Percentiles rank a stretch among this genome's conserved stretches.
These are phyloP conservation scores for Tapera naevia DNA, from an alignment of 2,797 vertebrate genomes.

Conservation along the genomic window DNA sequence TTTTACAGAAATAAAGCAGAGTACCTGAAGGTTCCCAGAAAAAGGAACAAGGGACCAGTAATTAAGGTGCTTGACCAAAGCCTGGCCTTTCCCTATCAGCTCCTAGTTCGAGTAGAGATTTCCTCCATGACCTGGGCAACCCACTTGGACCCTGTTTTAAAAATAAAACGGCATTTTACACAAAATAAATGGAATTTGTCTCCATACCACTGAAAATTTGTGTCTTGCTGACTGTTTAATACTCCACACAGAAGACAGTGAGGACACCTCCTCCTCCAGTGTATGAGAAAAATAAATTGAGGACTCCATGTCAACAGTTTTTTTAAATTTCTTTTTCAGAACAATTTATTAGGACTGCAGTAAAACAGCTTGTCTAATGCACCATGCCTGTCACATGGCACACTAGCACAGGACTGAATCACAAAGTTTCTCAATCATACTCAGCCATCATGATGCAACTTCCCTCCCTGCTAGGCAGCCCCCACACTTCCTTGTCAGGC, in stretches of 20 bases:
- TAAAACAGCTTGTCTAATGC: not conserved
- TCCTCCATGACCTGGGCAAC: not conserved
- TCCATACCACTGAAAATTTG: not conserved
- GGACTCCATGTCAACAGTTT: not conserved
- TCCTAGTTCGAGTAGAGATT: not conserved
- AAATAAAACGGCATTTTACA: not conserved
- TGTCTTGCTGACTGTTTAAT: not conserved
- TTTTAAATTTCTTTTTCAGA: not conserved
- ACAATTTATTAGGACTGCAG: not conserved
- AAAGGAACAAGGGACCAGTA: not conserved
- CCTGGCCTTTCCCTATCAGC: not conserved
- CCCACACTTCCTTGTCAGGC: not conserved
- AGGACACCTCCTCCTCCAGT: not conserved
- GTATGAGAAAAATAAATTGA: not conserved
- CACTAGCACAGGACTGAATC: not conserved
- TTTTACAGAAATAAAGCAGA: not conserved
- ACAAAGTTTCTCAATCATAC: conserved; percentile 24
- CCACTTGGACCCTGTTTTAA: not conserved
- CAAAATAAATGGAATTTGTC: not conserved
- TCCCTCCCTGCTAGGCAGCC: not conserved
- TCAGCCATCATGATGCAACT: conserved; percentile 15
- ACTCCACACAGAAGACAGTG: not conserved
- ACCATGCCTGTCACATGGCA: not conserved
- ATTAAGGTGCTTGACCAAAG: not conserved
- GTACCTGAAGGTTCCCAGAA: not conserved